A percentile compares a stretch with the other conserved stretches of the same genome.
Evolutionary conservation across 2,113 vertebrate species (phyloP).

Genomic region (Tetraodon nigroviridis): DNA sequence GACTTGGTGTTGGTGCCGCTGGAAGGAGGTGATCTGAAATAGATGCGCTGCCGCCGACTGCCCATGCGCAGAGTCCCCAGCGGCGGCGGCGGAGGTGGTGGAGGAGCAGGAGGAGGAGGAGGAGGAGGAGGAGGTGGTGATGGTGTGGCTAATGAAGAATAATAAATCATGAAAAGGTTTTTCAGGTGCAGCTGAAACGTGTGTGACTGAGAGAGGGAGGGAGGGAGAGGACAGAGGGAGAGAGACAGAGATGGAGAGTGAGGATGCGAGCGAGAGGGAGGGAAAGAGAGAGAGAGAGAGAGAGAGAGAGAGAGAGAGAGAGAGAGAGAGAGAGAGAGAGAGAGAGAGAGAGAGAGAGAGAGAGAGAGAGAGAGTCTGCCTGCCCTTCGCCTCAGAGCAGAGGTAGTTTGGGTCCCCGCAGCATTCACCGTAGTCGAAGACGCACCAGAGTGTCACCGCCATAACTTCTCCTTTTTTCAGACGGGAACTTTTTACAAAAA

Average conservation of each 20-base stretch:
- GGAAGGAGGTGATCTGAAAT: constrained; percentile 65
- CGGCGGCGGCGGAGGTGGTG: constrained; percentile 63
- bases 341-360: constrained; percentile 54
- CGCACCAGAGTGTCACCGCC: constrained; percentile 64
- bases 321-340: constrained; percentile 64
- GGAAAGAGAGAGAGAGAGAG: constrained; percentile 41
- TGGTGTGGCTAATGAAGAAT: constrained; percentile 79
- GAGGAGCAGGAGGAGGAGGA: constrained; percentile 60
- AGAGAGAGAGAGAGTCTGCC: constrained; percentile 66
- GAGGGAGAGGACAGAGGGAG: constrained; percentile 31
- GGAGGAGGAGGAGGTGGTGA: constrained; percentile 60
- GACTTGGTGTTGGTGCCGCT: constrained; percentile 37
- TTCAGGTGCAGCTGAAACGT: constrained; percentile 68
- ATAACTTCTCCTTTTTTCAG: constrained; percentile 60
- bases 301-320: constrained; percentile 35
- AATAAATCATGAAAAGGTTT: constrained; percentile 79
- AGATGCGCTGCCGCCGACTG: constrained; percentile 71
- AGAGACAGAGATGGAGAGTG: constrained; percentile 27
- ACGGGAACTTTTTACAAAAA: constrained; percentile 54
- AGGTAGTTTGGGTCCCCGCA: constrained; percentile 75
- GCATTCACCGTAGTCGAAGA: constrained; percentile 71
- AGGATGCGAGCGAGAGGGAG: constrained; percentile 36
- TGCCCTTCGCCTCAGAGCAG: constrained; percentile 69
- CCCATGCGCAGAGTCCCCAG: constrained; percentile 77
- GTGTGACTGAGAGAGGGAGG: constrained; percentile 9